Percentiles rank a stretch among this genome's conserved stretches.
phyloP scores from a whole-genome alignment of 2,888 invertebrate species.

The Hedya salicella region DNA sequence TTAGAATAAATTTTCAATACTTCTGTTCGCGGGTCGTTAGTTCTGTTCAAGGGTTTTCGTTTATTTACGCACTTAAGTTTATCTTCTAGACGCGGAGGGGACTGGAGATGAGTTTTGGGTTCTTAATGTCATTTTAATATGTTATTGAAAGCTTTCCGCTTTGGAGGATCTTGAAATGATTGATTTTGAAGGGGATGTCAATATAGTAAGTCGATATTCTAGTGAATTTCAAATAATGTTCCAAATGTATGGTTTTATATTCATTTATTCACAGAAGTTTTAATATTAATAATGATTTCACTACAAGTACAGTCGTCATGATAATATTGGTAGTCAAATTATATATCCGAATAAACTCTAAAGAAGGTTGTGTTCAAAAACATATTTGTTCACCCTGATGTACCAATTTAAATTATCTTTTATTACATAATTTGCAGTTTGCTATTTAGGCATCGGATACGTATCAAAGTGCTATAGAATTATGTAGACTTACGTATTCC shows the following conservation, averaged over 20 bases:
- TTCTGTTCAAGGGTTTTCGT: conserved; percentile 69
- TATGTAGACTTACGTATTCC: too few relatives aligned
- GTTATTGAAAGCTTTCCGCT: conserved; percentile 58
- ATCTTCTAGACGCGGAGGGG: conserved; percentile 47
- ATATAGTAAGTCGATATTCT: conserved; percentile 16
- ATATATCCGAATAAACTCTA: too few relatives aligned
- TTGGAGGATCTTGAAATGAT: conserved; percentile 62
- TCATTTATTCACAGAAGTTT: neutral
- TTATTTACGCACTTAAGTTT: conserved; percentile 65
- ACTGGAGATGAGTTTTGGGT: conserved; percentile 51
- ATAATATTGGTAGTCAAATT: too few relatives aligned
- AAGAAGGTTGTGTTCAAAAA: too few relatives aligned
- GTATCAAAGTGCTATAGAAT: too few relatives aligned
- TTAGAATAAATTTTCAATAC: conserved; percentile 84
- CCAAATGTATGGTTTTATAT: conserved; percentile 7
- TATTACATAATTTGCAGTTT: too few relatives aligned
- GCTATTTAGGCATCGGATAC: too few relatives aligned
- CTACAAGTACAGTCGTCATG: too few relatives aligned
- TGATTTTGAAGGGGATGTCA: conserved; percentile 54
- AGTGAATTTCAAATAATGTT: conserved; percentile 12
- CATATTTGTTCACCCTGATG: too few relatives aligned
- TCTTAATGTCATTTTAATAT: conserved; percentile 79
- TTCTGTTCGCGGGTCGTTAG: conserved; percentile 73
- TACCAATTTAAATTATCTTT: too few relatives aligned
- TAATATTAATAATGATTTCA: too few relatives aligned